These are phyloP conservation scores for Hippolais icterina DNA, from an alignment of 2,113 vertebrate species.

Conservation along the genomic window DNA sequence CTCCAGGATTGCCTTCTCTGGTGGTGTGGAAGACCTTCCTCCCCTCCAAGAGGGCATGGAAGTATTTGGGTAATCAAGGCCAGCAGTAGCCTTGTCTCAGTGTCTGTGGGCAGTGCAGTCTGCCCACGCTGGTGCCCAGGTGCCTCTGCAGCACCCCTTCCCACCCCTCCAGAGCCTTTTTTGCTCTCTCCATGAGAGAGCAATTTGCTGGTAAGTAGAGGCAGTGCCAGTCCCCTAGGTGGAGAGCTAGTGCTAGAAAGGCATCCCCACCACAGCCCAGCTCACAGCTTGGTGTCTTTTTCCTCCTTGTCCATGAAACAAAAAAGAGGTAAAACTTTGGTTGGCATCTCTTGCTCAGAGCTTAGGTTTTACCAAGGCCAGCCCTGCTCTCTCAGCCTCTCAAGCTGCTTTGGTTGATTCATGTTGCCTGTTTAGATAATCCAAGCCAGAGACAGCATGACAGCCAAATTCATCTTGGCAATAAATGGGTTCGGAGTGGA, in stretches of 20 bases:
- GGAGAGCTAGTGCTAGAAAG: neutral
- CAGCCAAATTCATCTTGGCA: neutral
- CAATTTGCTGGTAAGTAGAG: neutral
- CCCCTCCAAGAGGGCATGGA: neutral
- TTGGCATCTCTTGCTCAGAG: neutral
- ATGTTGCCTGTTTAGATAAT: neutral
- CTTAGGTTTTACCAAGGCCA: neutral
- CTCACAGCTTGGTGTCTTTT: neutral
- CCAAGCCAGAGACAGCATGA: neutral
- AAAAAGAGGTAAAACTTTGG: neutral
- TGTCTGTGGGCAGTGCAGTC: neutral
- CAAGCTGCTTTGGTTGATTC: neutral
- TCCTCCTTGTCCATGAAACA: neutral
- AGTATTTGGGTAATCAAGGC: neutral
- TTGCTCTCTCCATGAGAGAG: neutral
- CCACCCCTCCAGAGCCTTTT: neutral
- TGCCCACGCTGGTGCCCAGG: neutral
- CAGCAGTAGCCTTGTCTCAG: neutral
- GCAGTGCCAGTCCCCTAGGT: neutral
- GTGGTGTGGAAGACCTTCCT: neutral
- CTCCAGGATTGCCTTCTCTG: neutral
- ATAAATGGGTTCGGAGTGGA: neutral
- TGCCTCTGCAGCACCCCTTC: neutral
- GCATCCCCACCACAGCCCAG: neutral
- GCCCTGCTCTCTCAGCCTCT: neutral